Conservation (phyloP, 2,797 vertebrate genomes). For the Sebastes reedi region DNA sequence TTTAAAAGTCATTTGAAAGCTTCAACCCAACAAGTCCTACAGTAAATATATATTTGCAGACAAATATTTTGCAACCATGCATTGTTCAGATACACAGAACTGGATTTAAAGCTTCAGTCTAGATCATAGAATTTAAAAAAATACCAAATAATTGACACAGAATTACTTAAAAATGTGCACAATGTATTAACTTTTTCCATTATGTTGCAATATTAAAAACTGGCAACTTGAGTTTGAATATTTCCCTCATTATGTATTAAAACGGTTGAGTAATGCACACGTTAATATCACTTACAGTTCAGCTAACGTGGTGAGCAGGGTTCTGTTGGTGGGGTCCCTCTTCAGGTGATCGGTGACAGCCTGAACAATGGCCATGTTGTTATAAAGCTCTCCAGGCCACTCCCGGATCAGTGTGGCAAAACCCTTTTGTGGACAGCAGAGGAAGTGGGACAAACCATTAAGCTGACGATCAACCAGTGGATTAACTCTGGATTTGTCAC, state of each 20-base stretch:
- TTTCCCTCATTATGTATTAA: neutral
- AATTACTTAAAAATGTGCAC: neutral
- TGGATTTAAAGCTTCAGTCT: neutral
- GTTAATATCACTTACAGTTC: conserved; percentile 87
- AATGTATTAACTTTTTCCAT: neutral
- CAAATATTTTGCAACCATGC: neutral
- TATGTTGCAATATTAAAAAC: neutral
- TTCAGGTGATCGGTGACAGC: conserved; percentile 93
- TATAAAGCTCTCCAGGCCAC: conserved; percentile 98
- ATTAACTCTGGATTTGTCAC: neutral
- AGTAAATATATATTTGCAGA: neutral
- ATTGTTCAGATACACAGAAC: neutral
- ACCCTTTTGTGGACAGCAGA: conserved; percentile 83
- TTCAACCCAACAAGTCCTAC: neutral
- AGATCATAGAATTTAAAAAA: neutral
- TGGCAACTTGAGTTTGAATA: neutral
- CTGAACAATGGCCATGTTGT: conserved; percentile 96
- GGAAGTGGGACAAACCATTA: neutral
- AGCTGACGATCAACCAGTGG: neutral
- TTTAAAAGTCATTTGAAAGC: neutral
- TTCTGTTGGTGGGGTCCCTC: conserved; percentile 91
- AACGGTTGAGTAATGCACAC: neutral
- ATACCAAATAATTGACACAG: neutral
- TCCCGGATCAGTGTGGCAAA: conserved; percentile 94
- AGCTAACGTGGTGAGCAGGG: conserved; percentile 91